Conservation (phyloP, 2,113 vertebrate species). For the Microtus montanus region DNA sequence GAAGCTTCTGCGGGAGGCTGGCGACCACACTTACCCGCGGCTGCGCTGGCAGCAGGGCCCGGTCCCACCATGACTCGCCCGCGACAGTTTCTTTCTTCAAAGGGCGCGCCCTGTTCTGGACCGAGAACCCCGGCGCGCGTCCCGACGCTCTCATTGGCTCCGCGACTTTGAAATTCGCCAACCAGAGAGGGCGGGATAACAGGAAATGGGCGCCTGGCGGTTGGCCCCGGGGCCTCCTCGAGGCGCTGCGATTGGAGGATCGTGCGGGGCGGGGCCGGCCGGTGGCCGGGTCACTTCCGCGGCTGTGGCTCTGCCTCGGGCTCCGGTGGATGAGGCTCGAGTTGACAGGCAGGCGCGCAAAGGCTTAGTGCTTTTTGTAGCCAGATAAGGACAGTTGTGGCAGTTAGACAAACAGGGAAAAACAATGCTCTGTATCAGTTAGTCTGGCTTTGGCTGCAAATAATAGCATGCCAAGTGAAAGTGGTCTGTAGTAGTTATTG, state of each 20-base stretch:
- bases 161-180: slow-evolving; percentile 77
- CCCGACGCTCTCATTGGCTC: neutral
- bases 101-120: neutral
- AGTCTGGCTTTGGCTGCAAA: neutral
- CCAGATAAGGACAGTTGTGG: neutral
- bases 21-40: slow-evolving; percentile 50
- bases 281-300: neutral
- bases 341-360: neutral
- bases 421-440: neutral
- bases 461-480: neutral
- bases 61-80: neutral
- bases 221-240: neutral
- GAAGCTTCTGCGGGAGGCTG: neutral
- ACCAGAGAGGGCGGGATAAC: slow-evolving; percentile 50
- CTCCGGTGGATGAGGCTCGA: neutral
- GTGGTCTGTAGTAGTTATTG: neutral
- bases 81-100: slow-evolving; percentile 56
- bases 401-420: neutral
- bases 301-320: too few relatives aligned
- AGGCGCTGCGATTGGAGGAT: slow-evolving; percentile 34
- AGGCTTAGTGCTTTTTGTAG: neutral
- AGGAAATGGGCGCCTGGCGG: fast-evolving
- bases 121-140: too few relatives aligned
- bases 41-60: fast-evolving
- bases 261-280: neutral